phyloP scores from a whole-genome alignment of 2,888 invertebrate species.

The Nasonia oneida region DNA sequence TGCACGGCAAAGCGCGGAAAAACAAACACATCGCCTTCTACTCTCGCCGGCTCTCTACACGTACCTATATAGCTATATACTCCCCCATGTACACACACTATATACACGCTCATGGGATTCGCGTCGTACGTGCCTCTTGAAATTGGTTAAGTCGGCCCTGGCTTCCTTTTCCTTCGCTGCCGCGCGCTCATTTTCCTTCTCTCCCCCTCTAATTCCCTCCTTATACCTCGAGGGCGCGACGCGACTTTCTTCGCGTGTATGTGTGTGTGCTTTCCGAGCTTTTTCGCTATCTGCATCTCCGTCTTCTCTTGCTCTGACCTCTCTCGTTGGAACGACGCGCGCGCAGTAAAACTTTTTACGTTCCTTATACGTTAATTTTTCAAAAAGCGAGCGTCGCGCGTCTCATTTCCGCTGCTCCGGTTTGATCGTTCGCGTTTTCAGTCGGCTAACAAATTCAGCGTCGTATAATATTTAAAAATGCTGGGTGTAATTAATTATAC shows the following conservation, averaged over 20 bases:
- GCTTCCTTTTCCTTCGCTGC: slow-evolving; percentile 58
- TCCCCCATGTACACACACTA: slow-evolving; percentile 14
- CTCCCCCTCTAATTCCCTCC: slow-evolving; percentile 61
- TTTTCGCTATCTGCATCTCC: slow-evolving; percentile 14
- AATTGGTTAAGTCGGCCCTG: slow-evolving; percentile 73
- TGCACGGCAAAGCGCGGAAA: slow-evolving; percentile 59
- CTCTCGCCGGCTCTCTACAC: too few relatives aligned
- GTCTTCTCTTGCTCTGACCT: slow-evolving; percentile 8
- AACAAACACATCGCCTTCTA: slow-evolving; percentile 59
- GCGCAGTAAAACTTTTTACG: slow-evolving; percentile 56
- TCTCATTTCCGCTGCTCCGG: slow-evolving; percentile 10
- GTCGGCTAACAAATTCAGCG: background rate
- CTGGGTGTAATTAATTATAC: too few relatives aligned
- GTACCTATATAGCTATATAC: slow-evolving; percentile 4
- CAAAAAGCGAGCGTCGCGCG: slow-evolving; percentile 15
- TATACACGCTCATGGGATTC: slow-evolving; percentile 61
- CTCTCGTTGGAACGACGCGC: background rate
- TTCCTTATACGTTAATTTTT: slow-evolving; percentile 51
- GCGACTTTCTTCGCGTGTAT: background rate
- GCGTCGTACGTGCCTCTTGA: slow-evolving; percentile 70
- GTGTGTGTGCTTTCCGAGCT: background rate
- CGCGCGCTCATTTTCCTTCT: slow-evolving; percentile 26
- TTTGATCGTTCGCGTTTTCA: background rate
- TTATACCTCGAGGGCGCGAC: slow-evolving; percentile 55
- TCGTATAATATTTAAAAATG: too few relatives aligned